Conservation (phyloP, 2,797 vertebrate species). For the Phaenicophaeus curvirostris region DNA sequence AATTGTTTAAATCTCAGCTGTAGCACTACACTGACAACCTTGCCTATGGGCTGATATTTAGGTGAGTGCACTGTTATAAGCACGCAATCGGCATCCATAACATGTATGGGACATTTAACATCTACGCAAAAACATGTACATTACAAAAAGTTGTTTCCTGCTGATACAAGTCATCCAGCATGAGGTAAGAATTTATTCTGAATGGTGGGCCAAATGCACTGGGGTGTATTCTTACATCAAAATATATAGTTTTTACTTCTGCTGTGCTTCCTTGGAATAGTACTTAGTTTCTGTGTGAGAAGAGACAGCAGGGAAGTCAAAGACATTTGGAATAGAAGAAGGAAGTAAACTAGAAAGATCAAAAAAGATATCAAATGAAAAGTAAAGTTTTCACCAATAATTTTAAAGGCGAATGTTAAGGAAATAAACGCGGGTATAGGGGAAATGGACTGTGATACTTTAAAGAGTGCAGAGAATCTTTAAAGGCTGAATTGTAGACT, state of each 20-base stretch:
- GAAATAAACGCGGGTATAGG: conserved; percentile 8
- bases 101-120: neutral
- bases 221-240: neutral
- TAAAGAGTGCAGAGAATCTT: neutral
- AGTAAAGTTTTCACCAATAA: neutral
- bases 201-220: neutral
- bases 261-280: neutral
- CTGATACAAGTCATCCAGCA: neutral
- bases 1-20: neutral
- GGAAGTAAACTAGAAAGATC: neutral
- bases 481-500: neutral
- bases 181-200: neutral
- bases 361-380: neutral
- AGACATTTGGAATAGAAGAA: neutral
- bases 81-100: neutral
- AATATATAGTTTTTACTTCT: neutral
- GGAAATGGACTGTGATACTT: neutral
- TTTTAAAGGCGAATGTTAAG: neutral
- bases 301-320: neutral
- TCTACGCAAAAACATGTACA: neutral
- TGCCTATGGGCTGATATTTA: neutral
- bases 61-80: neutral
- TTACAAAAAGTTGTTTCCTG: neutral
- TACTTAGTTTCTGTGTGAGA: conserved; percentile 2
- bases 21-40: neutral